A percentile compares a stretch with the other conserved stretches of the same genome.
Evolutionary conservation across 2,113 vertebrate genomes (phyloP).

Genomic region (Capreolus pygargus): DNA sequence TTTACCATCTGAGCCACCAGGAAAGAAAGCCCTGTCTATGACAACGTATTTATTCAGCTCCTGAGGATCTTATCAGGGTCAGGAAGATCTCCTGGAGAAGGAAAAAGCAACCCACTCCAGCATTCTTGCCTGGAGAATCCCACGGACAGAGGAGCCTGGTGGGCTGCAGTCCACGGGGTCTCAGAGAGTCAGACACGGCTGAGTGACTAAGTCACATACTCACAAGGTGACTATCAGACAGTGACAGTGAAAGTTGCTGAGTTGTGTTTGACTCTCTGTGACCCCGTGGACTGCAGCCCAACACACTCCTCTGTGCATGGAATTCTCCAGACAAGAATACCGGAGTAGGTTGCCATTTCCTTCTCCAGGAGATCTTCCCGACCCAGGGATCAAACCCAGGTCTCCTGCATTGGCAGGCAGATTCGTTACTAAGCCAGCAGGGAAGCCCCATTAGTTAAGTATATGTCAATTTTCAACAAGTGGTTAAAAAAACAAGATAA

Average conservation of each 20-base stretch:
- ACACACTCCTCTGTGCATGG: neutral
- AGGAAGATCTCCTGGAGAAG: neutral
- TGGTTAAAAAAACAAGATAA: too few species aligned
- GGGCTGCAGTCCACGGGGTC: neutral
- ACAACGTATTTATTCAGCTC: neutral
- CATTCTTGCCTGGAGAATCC: neutral
- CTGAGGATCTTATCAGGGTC: neutral
- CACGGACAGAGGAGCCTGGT: neutral
- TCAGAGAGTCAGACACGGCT: neutral
- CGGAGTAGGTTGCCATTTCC: neutral
- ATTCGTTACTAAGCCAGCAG: neutral
- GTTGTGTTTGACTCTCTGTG: fast-evolving
- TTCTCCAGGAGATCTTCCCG: neutral
- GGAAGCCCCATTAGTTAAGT: neutral
- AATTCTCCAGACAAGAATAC: neutral
- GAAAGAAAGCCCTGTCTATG: neutral
- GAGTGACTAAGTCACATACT: neutral
- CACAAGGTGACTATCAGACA: neutral
- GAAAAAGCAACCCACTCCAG: neutral
- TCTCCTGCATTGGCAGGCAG: neutral
- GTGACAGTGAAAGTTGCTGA: fast-evolving
- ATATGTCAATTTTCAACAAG: neutral
- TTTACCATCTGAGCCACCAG: neutral
- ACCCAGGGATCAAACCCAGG: neutral
- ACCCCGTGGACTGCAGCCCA: fast-evolving